phyloP scores from a whole-genome alignment of 2,113 vertebrate genomes.

The Pachyramphus minor region DNA sequence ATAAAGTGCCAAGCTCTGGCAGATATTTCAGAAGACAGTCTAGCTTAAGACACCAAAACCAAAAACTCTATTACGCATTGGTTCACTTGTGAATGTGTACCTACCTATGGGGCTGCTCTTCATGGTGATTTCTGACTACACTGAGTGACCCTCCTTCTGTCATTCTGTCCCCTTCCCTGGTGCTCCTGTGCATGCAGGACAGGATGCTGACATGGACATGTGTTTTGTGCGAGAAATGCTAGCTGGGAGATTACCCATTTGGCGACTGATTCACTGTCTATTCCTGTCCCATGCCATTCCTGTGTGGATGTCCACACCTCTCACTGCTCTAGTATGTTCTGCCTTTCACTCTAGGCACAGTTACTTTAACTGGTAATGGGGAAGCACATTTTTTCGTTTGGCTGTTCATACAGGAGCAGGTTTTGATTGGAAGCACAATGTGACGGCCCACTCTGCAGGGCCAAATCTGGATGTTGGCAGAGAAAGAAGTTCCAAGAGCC shows the following conservation, averaged over 20 bases:
- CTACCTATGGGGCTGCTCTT: neutral
- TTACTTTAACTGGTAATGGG: neutral
- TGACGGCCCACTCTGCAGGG: neutral
- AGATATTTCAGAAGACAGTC: neutral
- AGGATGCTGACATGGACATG: neutral
- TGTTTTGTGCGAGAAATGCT: neutral
- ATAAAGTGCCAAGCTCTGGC: neutral
- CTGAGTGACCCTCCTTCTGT: neutral
- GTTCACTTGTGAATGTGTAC: neutral
- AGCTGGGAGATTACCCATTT: neutral
- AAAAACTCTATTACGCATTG: neutral
- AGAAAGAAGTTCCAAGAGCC: neutral
- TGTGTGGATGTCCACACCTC: neutral
- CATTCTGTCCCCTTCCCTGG: neutral
- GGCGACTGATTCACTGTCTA: conserved; percentile 15
- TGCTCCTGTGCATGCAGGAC: neutral
- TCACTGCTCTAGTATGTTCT: neutral
- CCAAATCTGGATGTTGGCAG: neutral
- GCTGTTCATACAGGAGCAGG: neutral
- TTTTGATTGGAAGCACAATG: neutral
- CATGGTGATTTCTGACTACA: neutral
- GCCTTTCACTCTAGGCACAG: neutral
- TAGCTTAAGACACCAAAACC: neutral
- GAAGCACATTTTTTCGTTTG: neutral
- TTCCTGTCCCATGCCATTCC: neutral